These are phyloP conservation scores for Nylanderia fulva DNA, from an alignment of 1,140 invertebrate species.

Conservation along the genomic window DNA sequence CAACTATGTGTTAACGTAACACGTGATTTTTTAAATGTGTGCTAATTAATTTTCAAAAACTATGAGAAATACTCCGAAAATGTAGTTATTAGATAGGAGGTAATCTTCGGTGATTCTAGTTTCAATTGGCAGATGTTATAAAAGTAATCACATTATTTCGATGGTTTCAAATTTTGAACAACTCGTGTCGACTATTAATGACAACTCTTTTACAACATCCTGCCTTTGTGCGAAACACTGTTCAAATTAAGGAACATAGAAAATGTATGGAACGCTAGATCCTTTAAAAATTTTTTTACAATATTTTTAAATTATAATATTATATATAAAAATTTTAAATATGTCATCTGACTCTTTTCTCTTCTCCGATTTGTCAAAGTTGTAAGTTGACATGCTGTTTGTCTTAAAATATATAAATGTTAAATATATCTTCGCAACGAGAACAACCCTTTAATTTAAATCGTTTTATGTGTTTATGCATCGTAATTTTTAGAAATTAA, in stretches of 20 bases:
- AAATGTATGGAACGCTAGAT: neutral
- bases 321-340: too few relatives aligned
- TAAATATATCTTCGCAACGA: too few relatives aligned
- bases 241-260: slow-evolving; percentile 59
- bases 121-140: neutral
- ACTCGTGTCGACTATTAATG: slow-evolving; percentile 64
- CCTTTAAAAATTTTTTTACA: too few relatives aligned
- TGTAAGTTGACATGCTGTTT: too few relatives aligned
- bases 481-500: neutral
- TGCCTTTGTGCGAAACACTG: slow-evolving; percentile 72
- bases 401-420: too few relatives aligned
- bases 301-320: too few relatives aligned
- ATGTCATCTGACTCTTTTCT: too few relatives aligned
- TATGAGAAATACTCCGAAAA: neutral
- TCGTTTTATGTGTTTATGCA: neutral
- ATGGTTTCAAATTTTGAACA: slow-evolving; percentile 5
- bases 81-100: neutral
- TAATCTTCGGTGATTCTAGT: neutral
- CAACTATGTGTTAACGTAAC: neutral
- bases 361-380: too few relatives aligned
- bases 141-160: slow-evolving; percentile 23
- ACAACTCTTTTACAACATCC: slow-evolving; percentile 76
- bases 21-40: neutral
- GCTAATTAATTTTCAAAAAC: neutral
- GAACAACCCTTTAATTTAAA: too few relatives aligned